Conservation (phyloP, 1,140 invertebrate species). For the Leptinotarsa lineolata region DNA sequence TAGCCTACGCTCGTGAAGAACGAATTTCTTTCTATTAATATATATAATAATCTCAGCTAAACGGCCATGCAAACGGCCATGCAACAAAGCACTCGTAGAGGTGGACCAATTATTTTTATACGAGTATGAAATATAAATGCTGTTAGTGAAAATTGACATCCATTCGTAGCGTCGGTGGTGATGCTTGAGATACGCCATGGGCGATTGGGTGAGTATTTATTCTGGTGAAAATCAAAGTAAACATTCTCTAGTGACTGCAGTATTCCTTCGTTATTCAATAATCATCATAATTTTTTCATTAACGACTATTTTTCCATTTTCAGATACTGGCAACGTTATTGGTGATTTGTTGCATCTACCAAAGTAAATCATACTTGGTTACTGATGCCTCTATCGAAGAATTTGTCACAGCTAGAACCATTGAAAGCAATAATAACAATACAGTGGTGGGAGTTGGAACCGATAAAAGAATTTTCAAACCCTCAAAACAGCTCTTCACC, state of each 20-base stretch:
- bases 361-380: not conserved
- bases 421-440: not conserved
- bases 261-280: no score
- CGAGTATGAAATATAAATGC: not conserved
- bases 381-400: not conserved
- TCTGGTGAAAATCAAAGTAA: not conserved
- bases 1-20: no score
- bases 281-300: no score
- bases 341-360: not conserved
- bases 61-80: no score
- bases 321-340: not conserved
- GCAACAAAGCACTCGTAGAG: not conserved
- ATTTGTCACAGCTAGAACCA: not conserved
- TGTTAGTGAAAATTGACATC: not conserved
- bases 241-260: no score
- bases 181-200: not conserved
- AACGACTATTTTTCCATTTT: not conserved
- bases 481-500: slow-evolving; percentile 1
- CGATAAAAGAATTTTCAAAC: slow-evolving; percentile 3
- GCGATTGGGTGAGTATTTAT: not conserved
- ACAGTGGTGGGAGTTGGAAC: no score
- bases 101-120: slow-evolving; percentile 1
- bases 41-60: no score
- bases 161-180: not conserved
- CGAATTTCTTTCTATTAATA: no score